These are phyloP conservation scores for Listronotus oregonensis DNA, from an alignment of 1,140 invertebrate genomes.

Conservation along the genomic window DNA sequence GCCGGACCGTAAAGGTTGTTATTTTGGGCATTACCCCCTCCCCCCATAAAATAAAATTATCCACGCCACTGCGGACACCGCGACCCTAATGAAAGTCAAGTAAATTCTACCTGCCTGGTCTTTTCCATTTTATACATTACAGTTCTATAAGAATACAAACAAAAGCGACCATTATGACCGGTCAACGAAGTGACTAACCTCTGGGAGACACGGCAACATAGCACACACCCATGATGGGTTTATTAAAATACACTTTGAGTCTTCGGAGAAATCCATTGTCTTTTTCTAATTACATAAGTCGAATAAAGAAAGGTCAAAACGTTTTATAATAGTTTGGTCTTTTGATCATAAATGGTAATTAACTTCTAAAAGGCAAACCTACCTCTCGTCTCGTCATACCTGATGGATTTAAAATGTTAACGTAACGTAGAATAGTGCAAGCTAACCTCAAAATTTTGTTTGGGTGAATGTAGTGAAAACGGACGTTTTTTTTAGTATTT, in stretches of 20 bases:
- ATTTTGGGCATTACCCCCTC: no score
- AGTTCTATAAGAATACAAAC: not conserved
- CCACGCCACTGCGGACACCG: no score
- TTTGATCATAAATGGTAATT: not conserved
- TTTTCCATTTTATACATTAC: no score
- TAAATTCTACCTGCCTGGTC: no score
- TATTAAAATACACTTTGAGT: not conserved
- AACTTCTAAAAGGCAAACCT: not conserved
- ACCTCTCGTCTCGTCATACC: not conserved
- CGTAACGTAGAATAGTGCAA: not conserved
- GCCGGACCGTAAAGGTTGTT: no score
- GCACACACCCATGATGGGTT: constrained; percentile 3
- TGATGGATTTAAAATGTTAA: constrained; percentile 8
- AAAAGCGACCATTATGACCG: not conserved
- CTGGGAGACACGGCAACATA: not conserved
- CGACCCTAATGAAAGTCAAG: no score
- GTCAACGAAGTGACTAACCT: not conserved
- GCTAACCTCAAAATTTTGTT: constrained; percentile 23
- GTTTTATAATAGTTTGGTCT: not conserved
- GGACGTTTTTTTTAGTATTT: constrained; percentile 5
- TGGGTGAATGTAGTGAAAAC: constrained; percentile 9
- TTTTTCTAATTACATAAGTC: not conserved
- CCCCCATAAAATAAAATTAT: no score
- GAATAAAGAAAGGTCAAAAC: not conserved
- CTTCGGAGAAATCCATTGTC: not conserved